A percentile compares a stretch with the other conserved stretches of the same genome.
Evolutionary conservation across 1,140 invertebrate species (phyloP).

Genomic region (Philotrypesis tridentata): DNA sequence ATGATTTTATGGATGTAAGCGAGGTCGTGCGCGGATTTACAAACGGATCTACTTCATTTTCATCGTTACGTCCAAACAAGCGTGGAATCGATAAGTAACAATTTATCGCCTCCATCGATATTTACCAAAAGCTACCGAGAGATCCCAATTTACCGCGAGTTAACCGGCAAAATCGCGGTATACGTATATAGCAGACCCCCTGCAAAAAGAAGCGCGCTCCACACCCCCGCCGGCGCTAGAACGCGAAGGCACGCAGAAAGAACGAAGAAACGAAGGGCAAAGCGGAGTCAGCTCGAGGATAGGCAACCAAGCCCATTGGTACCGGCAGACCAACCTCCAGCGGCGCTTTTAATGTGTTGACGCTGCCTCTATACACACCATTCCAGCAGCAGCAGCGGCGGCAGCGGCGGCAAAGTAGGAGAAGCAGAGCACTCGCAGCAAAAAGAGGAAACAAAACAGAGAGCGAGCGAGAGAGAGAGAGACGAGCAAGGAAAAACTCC

Average conservation of each 20-base stretch:
- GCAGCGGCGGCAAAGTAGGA: neutral
- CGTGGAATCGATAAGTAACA: too few species aligned
- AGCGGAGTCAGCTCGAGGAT: neutral
- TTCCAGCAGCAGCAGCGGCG: neutral
- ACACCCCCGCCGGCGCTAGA: neutral
- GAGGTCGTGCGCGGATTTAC: too few species aligned
- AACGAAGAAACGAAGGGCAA: neutral
- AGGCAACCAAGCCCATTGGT: neutral
- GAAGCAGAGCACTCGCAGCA: neutral
- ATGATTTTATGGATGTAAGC: too few species aligned
- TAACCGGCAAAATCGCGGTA: too few species aligned
- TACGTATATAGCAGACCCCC: too few species aligned
- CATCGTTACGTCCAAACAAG: too few species aligned
- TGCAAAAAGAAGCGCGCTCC: neutral
- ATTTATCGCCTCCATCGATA: too few species aligned
- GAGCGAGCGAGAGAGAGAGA: too few species aligned
- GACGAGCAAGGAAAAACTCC: neutral
- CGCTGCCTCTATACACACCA: conserved; percentile 5
- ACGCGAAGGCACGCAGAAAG: neutral
- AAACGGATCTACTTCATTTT: too few species aligned
- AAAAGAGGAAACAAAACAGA: conserved; percentile 23
- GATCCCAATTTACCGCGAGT: too few species aligned
- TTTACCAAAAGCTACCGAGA: too few species aligned
- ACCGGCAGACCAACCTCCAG: neutral
- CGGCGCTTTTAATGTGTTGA: conserved; percentile 19